Conservation (phyloP, 2,797 vertebrate species). For the Synaphobranchus kaupii region DNA sequence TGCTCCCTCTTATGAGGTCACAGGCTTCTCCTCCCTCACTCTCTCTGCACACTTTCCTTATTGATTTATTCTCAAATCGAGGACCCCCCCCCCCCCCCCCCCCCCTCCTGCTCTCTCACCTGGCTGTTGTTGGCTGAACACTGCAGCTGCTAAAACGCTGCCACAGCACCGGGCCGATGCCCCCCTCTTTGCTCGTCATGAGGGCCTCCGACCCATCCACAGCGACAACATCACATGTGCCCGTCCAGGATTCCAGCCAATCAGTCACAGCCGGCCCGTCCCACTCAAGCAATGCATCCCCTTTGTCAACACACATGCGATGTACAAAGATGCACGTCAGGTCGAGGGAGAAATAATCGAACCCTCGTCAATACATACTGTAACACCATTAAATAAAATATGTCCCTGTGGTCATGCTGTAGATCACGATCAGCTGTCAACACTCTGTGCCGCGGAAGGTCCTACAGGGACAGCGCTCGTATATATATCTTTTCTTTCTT, state of each 20-base stretch:
- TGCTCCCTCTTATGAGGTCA: conserved; percentile 68
- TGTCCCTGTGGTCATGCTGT: not conserved
- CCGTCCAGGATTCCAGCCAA: not conserved
- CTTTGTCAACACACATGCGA: not conserved
- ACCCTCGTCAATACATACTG: not conserved
- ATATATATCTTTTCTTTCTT: conserved; percentile 4
- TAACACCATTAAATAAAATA: not conserved
- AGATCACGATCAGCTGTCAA: conserved; percentile 12
- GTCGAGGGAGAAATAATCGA: not conserved
- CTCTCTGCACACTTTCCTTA: conserved; percentile 23
- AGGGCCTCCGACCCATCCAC: not conserved
- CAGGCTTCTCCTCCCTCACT: conserved; percentile 41
- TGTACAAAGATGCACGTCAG: not conserved
- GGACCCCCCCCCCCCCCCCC: not conserved
- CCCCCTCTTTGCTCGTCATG: not conserved
- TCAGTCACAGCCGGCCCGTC: not conserved
- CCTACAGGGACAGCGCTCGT: conserved; percentile 31
- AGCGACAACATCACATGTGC: not conserved
- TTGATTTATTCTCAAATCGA: conserved; percentile 1
- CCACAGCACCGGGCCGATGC: not conserved
- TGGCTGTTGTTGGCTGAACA: conserved; percentile 58
- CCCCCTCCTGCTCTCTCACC: conserved; percentile 43
- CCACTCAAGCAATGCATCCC: not conserved
- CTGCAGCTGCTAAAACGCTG: conserved; percentile 61
- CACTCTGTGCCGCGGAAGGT: conserved; percentile 20